Evolutionary conservation across 1,140 invertebrate genomes (phyloP), one percentile per base, ranked within the genome.

Genomic region (Notospermus geniculatus): DNA sequence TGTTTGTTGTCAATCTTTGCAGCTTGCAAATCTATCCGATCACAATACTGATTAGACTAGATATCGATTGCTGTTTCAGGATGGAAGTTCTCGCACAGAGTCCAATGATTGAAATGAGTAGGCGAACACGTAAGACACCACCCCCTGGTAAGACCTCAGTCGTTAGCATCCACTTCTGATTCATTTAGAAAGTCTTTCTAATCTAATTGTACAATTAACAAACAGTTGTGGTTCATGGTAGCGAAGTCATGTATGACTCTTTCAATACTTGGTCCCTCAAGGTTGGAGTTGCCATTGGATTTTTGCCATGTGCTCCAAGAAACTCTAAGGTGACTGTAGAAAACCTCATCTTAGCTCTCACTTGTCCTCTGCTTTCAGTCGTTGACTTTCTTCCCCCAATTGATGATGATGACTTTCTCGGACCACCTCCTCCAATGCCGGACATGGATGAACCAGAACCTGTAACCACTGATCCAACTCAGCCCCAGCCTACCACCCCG

Each of bases 391-490:
- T 59, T 54, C 19, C 13, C 19, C 11, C n/a, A n/a, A 17, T 56
- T 23, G 32, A 60, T 7, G 25, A 30, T 19, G 19, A 0, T 19
- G 19, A 41, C 45, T 59, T 43, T 28, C 41, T 57, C 54, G 22
- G 27, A 62, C 57, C 46, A 53, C 54, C 36, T 4, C n/a, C 55
- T 23, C 65, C 62, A 50, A 25, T 22, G 15, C 36, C 60, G 13
- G 55, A 63, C 23, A 46, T 67, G 25, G 61, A 66, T 39, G 64
- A 59, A 13, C 52, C 55, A n/a, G 39, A 61, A 28, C 11, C 43
- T 22, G 39, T 56, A 32, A 29, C 55, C 36, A 46, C 53, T 17
- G 30, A 57, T 19, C 29, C 54, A 30, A 23, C 55, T 17, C n/a
- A 36, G 17, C 52, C 11, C 39, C 25, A 57, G 17, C 13, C 25